A percentile compares a stretch with the other conserved stretches of the same genome.
These are phyloP conservation scores for Heterodera schachtii DNA, from an alignment of 1,140 invertebrate species.

Conservation along the genomic window DNA sequence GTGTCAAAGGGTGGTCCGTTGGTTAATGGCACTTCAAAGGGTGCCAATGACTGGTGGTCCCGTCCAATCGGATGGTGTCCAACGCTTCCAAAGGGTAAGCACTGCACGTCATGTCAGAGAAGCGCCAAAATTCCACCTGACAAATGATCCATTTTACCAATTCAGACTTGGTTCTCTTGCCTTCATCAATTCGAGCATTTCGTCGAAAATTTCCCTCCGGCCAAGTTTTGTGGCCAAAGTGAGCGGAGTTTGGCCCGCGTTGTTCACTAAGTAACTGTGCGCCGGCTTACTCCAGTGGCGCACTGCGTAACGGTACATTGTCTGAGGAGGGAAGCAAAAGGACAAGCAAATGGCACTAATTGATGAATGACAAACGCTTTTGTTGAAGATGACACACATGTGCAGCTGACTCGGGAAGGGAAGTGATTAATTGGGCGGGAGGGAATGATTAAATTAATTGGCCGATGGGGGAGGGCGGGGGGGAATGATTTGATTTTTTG, in stretches of 20 bases:
- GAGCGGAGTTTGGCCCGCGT: conserved; percentile 85
- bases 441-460: neutral
- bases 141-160: neutral
- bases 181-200: conserved; percentile 93
- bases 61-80: conserved; percentile 89
- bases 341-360: neutral
- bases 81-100: conserved; percentile 94
- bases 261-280: conserved; percentile 83
- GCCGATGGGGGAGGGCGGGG: no score
- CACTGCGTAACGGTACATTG: conserved; percentile 96
- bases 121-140: conserved; percentile 86
- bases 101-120: conserved; percentile 96
- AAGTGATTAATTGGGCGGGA: no score
- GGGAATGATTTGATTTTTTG: neutral
- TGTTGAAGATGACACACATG: conserved; percentile 95
- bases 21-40: neutral
- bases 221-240: conserved; percentile 93
- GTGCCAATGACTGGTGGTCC: conserved; percentile 81
- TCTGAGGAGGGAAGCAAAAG: conserved; percentile 70
- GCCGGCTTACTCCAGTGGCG: conserved; percentile 88
- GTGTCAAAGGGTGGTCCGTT: conserved; percentile 54
- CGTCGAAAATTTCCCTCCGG: conserved; percentile 88
- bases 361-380: conserved; percentile 75
- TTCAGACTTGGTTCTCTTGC: conserved; percentile 66
- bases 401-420: conserved; percentile 72